Conservation (phyloP, 2,888 invertebrate species). For the Drosophila mayaguana region DNA sequence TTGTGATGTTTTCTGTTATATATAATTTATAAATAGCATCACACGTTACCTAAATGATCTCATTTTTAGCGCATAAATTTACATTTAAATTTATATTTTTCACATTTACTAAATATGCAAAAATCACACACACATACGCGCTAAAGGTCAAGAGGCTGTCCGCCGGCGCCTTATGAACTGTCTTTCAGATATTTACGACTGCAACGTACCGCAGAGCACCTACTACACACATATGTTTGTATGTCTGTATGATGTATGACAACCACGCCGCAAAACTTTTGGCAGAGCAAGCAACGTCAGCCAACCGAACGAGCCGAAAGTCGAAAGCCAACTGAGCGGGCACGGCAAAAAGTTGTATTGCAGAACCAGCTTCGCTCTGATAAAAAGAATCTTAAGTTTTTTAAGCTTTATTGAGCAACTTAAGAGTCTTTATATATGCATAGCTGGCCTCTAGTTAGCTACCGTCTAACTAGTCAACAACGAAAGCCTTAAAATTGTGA, state of each 20-base stretch:
- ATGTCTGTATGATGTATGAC: neutral
- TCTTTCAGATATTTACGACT: conserved; percentile 38
- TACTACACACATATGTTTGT: neutral
- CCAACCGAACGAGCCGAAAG: conserved; percentile 48
- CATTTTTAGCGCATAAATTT: conserved; percentile 66
- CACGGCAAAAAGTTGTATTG: conserved; percentile 14
- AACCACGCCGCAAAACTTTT: conserved; percentile 49
- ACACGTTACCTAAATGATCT: conserved; percentile 68
- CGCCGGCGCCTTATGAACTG: conserved; percentile 47
- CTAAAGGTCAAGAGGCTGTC: conserved; percentile 65
- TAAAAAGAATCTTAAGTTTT: conserved; percentile 2
- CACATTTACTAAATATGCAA: conserved; percentile 64
- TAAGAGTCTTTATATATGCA: neutral
- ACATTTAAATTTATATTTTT: conserved; percentile 57
- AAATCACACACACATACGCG: conserved; percentile 37
- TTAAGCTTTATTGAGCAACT: neutral
- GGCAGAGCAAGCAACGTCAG: conserved; percentile 27
- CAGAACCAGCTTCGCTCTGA: conserved; percentile 22
- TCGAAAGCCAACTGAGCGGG: conserved; percentile 57
- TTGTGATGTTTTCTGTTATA: neutral
- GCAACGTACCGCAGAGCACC: conserved; percentile 25
- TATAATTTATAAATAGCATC: conserved; percentile 60
- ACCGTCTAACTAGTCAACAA: neutral
- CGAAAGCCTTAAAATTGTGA: neutral
- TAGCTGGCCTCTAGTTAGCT: too few relatives aligned